Evolutionary conservation across 2,888 invertebrate species (phyloP), one percentile per base, ranked within the genome.

Genomic region (Perizoma flavofasciatum): DNA sequence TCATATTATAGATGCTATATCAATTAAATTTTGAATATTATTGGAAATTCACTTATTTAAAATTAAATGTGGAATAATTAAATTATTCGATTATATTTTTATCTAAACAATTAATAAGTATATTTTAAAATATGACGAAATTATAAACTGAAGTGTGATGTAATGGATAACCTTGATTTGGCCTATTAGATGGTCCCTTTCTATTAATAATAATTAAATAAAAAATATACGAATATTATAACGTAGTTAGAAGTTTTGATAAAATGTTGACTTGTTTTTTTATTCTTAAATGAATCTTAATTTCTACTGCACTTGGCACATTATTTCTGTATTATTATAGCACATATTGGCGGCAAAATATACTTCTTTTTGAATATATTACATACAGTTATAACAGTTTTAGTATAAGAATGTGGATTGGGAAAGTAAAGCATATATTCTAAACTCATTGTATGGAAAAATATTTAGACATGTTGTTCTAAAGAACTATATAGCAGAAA

Each of bases 381-480:
- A 66, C 65, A 58, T 62, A 61, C 63, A 58, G 55, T 61, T 63
- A 43, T 64, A 61, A 61, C 56, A 52, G 61, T 64, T 63, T 62
- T 65, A 67, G 66, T 57, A 49, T 69, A 69, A 69, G 69, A 61
- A 63, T 65, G 63, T 53, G 57, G 58, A 57, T 54, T 56, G 57
- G 57, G 72, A 72, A 79, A 71, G 89, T 89, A 85, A 89, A 89
- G 89, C 89, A 89, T 86, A 87, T 89, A 89, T 90, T 89, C 88
- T 89, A 89, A 89, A 90, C 76, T 86, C 81, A 83, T 82, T 82
- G 22, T 83, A 83, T 73, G 75, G 76, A 61, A 65, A 75, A 69
- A 79, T 79, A 80, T 78, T 76, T 79, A 80, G 79, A 72, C 70
- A 75, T 72, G 68, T 70, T 73, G 71, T 71, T 74, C 62, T 55